These are phyloP conservation scores for Onthophagus taurus DNA, from an alignment of 1,140 invertebrate genomes.

Conservation along the genomic window DNA sequence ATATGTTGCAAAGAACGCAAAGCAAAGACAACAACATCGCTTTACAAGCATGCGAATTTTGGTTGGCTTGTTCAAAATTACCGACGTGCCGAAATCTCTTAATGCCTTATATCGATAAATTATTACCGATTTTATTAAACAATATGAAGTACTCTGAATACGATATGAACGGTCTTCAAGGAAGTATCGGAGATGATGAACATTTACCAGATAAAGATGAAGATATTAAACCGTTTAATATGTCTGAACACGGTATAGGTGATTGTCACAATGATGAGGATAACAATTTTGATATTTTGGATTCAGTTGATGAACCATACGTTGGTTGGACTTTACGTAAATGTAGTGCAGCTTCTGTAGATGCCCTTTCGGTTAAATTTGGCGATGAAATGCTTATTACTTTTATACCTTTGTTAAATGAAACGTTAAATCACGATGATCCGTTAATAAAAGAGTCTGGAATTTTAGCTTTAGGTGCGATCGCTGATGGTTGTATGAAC, in stretches of 20 bases:
- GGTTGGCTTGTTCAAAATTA: constrained; percentile 93
- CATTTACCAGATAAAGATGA: constrained; percentile 28
- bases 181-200: constrained; percentile 28
- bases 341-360: constrained; percentile 95
- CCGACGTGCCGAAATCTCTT: constrained; percentile 89
- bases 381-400: constrained; percentile 87
- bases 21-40: constrained; percentile 88
- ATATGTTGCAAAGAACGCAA: constrained; percentile 91
- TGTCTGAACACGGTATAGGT: constrained; percentile 35
- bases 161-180: constrained; percentile 89
- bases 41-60: constrained; percentile 97
- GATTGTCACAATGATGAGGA: constrained; percentile 44
- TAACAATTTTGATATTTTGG: constrained; percentile 65
- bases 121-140: constrained; percentile 86
- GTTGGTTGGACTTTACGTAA: constrained; percentile 97
- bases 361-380: constrained; percentile 95
- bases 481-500: constrained; percentile 97
- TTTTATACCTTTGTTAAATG: constrained; percentile 89
- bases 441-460: constrained; percentile 94
- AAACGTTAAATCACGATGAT: constrained; percentile 87
- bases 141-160: constrained; percentile 98
- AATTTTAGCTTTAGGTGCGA: constrained; percentile 75
- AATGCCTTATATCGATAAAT: constrained; percentile 66
- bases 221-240: constrained; percentile 24
- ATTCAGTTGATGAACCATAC: constrained; percentile 78